These are phyloP conservation scores for Prenolepis imparis DNA, from an alignment of 2,888 invertebrate species.

Conservation along the genomic window DNA sequence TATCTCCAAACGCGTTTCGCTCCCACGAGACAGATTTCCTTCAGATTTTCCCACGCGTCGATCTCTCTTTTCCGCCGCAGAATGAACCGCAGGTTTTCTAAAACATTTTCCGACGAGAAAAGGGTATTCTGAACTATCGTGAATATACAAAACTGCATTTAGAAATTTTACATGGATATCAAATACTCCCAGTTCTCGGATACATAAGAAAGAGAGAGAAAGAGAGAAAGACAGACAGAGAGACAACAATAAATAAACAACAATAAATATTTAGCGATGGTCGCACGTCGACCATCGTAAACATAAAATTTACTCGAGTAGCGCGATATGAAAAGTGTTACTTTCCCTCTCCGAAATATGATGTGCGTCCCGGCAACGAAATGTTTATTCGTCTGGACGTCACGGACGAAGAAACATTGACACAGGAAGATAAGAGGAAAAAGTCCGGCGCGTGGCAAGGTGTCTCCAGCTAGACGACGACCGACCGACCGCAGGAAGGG, in stretches of 20 bases:
- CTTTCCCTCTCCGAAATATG: neutral
- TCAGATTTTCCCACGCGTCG: conserved; percentile 64
- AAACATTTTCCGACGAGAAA: conserved; percentile 15
- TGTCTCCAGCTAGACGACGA: conserved; percentile 59
- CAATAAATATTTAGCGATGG: conserved; percentile 44
- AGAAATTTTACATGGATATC: conserved; percentile 21
- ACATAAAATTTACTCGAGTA: conserved; percentile 17
- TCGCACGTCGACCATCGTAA: conserved; percentile 19
- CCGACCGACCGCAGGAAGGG: conserved; percentile 15
- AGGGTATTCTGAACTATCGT: conserved; percentile 35
- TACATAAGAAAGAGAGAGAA: neutral
- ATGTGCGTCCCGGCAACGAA: conserved; percentile 59
- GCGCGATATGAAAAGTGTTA: conserved; percentile 26
- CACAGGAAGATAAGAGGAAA: conserved; percentile 67
- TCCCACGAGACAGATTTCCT: neutral
- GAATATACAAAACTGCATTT: conserved; percentile 1
- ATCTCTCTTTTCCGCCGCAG: conserved; percentile 52
- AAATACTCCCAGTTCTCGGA: conserved; percentile 32
- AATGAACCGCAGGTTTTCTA: neutral
- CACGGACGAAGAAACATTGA: conserved; percentile 66
- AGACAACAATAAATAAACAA: conserved; percentile 23
- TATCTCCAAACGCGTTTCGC: conserved; percentile 30
- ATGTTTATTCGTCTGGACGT: conserved; percentile 73
- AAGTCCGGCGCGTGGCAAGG: conserved; percentile 75
- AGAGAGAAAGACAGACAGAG: neutral